Percentiles rank a stretch among this genome's conserved stretches.
These are phyloP conservation scores for Myotis pilosus DNA, from an alignment of 2,797 vertebrate genomes.

Conservation along the genomic window DNA sequence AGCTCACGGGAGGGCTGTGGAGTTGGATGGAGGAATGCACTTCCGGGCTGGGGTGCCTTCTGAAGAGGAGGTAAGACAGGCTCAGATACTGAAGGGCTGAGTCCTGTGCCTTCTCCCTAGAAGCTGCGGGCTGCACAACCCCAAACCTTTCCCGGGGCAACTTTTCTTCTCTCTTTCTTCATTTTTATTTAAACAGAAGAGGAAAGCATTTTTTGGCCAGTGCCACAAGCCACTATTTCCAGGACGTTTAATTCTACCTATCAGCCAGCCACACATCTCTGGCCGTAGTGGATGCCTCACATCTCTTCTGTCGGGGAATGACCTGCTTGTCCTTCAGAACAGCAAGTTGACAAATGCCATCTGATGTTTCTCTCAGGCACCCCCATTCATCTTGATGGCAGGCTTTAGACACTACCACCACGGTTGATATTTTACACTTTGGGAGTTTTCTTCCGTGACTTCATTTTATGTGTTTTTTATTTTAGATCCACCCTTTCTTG, in stretches of 20 bases:
- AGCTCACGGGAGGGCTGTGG: not conserved
- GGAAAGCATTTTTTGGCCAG: not conserved
- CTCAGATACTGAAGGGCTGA: too few species aligned
- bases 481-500: not conserved
- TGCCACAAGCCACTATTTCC: not conserved
- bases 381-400: slow-evolving; percentile 58
- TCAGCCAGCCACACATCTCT: too few species aligned
- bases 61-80: not conserved
- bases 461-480: slow-evolving; percentile 52
- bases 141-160: not conserved
- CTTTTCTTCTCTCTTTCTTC: not conserved
- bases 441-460: slow-evolving; percentile 49
- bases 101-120: not conserved
- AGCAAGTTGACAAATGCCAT: slow-evolving; percentile 49
- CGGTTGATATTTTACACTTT: slow-evolving; percentile 25
- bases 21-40: not conserved
- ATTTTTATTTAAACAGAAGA: slow-evolving; percentile 4
- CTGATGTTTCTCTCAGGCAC: slow-evolving; percentile 49
- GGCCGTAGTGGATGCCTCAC: not conserved
- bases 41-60: not conserved
- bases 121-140: not conserved
- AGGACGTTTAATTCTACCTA: not conserved
- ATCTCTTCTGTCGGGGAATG: not conserved
- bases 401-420: not conserved
- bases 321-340: slow-evolving; percentile 69